These are phyloP conservation scores for Calycopis cecrops DNA, from an alignment of 1,140 invertebrate genomes.

Conservation along the genomic window DNA sequence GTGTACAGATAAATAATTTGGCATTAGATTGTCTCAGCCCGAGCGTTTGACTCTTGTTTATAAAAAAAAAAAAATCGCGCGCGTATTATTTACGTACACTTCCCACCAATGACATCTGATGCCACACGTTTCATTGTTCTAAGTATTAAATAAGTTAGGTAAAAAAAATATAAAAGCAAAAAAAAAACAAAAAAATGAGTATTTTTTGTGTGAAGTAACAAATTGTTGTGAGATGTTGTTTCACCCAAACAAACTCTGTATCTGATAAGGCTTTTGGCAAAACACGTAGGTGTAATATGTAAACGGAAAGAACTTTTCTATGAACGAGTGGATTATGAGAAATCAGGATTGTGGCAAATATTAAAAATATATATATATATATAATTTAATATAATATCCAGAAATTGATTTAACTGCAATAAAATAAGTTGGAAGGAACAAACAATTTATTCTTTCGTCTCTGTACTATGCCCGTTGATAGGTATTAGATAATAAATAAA, in stretches of 20 bases:
- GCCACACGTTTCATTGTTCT: slow-evolving; percentile 67
- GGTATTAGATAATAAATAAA: slow-evolving; percentile 72
- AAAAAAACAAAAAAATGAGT: slow-evolving; percentile 55
- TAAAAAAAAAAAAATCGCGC: slow-evolving; percentile 31
- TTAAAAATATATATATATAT: slow-evolving; percentile 28
- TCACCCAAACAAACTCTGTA: slow-evolving; percentile 50
- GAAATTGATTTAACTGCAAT: slow-evolving; percentile 39
- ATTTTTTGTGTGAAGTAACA: slow-evolving; percentile 56
- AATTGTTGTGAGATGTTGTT: slow-evolving; percentile 37
- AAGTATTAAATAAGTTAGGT: slow-evolving; percentile 73
- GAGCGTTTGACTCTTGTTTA: slow-evolving; percentile 6
- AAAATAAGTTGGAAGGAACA: slow-evolving; percentile 35
- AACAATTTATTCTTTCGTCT: slow-evolving; percentile 66
- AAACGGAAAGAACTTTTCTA: slow-evolving; percentile 43
- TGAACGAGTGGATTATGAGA: slow-evolving; percentile 41
- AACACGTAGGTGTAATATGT: slow-evolving; percentile 46
- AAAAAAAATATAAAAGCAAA: slow-evolving; percentile 56
- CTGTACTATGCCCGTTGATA: slow-evolving; percentile 69
- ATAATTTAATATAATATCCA: slow-evolving; percentile 45
- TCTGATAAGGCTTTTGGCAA: slow-evolving; percentile 68
- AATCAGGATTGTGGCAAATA: slow-evolving; percentile 23
- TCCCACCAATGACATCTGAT: slow-evolving; percentile 68
- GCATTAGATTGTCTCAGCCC: not conserved
- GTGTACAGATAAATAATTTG: slow-evolving; percentile 14
- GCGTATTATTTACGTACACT: slow-evolving; percentile 55